Evolutionary conservation across 2,113 vertebrate species (phyloP), one percentile per base, ranked within the genome.

Genomic region (Felis chaus): DNA sequence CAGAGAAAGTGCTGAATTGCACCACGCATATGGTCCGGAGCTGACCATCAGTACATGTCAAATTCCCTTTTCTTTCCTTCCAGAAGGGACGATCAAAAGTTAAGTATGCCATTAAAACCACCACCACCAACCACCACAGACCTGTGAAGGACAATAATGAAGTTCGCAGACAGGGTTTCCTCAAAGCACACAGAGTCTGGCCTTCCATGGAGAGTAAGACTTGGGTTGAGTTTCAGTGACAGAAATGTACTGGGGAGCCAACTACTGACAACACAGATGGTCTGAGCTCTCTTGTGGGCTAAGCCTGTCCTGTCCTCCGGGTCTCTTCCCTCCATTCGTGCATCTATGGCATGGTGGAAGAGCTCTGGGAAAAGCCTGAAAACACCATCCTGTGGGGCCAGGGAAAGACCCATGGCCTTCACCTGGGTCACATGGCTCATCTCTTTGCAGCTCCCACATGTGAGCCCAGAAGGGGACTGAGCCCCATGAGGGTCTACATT

Each of bases 361-460:
- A 50, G 12, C 27, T 33, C 23, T 13, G 21, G 23, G 53, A 45
- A 33, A 68, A 27, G 31, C 31, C 45, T 9, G 12, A 11, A 36
- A 7, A 5, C 39, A 18, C 25, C 66, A 5, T 23, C n/a, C 41
- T 4, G 0, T 7, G 36, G 39, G 33, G 10, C 29, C 15, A 23
- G 41, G 39, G 39, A 71, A 73, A 10, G 39, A 45, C 11, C 25
- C 0, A 4, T 5, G 0, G 1, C 18, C 14, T 21, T 78, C n/a
- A 23, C 4, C 9, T 6, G 31, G 65, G 39, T 50, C 27, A 33
- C 39, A 10, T 19, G 4, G 33, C 33, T 18, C 33, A 2, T 45
- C 29, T 48, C 36, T 50, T 27, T 5, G 0, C 0, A 18, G 11
- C 27, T 36, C 39, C 19, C 57, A 9, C 0, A 2, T 16, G 14